Evolutionary conservation across 2,797 vertebrate species (phyloP).

Genomic region (Nannoperca australis): DNA sequence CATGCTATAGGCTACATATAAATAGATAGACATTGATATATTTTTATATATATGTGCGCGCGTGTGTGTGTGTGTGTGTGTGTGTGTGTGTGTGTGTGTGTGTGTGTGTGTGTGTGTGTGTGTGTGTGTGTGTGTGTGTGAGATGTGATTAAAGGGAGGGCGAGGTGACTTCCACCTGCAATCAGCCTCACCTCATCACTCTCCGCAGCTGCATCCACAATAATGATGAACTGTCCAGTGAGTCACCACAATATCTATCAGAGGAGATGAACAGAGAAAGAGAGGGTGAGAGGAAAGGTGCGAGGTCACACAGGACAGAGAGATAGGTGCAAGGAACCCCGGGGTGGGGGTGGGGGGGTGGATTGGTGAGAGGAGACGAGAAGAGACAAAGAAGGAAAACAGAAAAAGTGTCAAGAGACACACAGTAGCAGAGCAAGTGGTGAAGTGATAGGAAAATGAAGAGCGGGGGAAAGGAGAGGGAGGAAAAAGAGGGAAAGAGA

Average conservation of each 20-base stretch:
- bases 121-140: neutral
- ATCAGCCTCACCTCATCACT: slow-evolving; percentile 60
- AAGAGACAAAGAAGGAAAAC: slow-evolving; percentile 31
- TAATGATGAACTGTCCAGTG: slow-evolving; percentile 44
- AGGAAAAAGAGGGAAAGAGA: slow-evolving; percentile 65
- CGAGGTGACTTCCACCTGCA: slow-evolving; percentile 62
- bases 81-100: no score
- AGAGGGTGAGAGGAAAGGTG: slow-evolving; percentile 45
- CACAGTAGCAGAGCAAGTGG: slow-evolving; percentile 57
- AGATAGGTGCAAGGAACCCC: slow-evolving; percentile 49
- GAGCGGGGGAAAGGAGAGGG: slow-evolving; percentile 51
- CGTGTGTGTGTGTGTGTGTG: slow-evolving; percentile 8
- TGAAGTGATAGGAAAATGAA: slow-evolving; percentile 69
- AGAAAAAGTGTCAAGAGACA: slow-evolving; percentile 39
- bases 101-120: no score
- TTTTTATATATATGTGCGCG: neutral
- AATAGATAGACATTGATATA: neutral
- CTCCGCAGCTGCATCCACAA: slow-evolving; percentile 38
- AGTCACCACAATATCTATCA: slow-evolving; percentile 56
- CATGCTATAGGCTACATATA: neutral
- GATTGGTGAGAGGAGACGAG: slow-evolving; percentile 62
- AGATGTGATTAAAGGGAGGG: slow-evolving; percentile 43
- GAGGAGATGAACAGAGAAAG: slow-evolving; percentile 41
- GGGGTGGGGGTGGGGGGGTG: slow-evolving; percentile 59
- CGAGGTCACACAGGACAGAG: slow-evolving; percentile 46